Evolutionary conservation across 2,888 invertebrate genomes (phyloP).

Genomic region (Hydraecia micacea): DNA sequence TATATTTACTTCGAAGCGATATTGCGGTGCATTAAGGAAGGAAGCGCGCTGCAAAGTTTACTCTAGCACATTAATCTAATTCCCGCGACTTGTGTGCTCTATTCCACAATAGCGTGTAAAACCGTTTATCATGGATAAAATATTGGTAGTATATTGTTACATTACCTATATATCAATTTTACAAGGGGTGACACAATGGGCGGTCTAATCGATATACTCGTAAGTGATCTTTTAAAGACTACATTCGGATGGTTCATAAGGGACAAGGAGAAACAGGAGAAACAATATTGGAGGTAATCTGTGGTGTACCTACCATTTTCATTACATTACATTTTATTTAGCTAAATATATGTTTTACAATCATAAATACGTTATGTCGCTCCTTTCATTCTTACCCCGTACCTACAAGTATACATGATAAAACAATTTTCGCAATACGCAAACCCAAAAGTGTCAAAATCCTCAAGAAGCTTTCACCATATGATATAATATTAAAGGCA

Average conservation of each 20-base stretch:
- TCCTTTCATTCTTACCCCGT: not conserved
- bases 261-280: not conserved
- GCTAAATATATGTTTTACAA: constrained; percentile 1
- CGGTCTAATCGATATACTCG: too few relatives aligned
- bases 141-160: constrained; percentile 23
- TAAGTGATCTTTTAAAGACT: not conserved
- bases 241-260: too few relatives aligned
- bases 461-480: not conserved
- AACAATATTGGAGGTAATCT: not conserved
- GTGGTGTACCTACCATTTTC: not conserved
- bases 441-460: not conserved
- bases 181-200: not conserved
- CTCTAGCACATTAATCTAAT: constrained; percentile 58
- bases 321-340: not conserved
- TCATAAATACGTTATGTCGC: not conserved
- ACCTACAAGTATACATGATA: not conserved
- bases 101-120: constrained; percentile 40
- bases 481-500: constrained; percentile 35
- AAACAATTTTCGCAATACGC: not conserved
- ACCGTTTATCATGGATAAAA: constrained; percentile 28
- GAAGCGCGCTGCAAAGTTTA: constrained; percentile 51
- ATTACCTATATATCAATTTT: not conserved
- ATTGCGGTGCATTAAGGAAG: constrained; percentile 56
- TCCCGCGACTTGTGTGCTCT: constrained; percentile 39
- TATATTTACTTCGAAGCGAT: constrained; percentile 45